Percentiles rank a stretch among this genome's conserved stretches.
phyloP scores from a whole-genome alignment of 2,888 invertebrate species.

The Therioaphis trifolii region DNA sequence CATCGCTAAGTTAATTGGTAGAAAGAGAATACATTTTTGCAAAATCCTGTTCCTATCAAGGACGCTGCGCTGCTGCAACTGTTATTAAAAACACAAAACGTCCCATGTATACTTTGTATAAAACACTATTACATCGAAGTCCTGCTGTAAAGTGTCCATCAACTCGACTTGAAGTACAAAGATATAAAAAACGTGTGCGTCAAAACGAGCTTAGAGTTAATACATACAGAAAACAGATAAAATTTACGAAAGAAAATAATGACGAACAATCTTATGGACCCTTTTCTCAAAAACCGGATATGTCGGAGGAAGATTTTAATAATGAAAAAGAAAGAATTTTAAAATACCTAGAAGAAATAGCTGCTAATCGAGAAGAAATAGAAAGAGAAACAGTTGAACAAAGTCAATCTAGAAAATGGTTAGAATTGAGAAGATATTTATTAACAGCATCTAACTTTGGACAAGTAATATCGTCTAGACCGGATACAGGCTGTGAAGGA shows the following conservation, averaged over 20 bases:
- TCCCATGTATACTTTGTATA: no score
- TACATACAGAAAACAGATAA: not conserved
- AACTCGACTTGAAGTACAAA: conserved; percentile 23
- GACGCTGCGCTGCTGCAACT: no score
- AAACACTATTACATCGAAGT: conserved; percentile 21
- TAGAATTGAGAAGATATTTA: conserved; percentile 1
- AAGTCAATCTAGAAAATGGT: not conserved
- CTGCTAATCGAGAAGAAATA: not conserved
- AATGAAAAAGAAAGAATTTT: not conserved
- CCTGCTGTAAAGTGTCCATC: conserved; percentile 5
- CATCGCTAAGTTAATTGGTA: no score
- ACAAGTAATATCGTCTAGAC: not conserved
- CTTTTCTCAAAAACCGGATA: conserved; percentile 9
- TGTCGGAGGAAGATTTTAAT: not conserved
- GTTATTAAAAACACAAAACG: no score
- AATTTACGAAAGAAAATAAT: not conserved
- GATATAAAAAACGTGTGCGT: not conserved
- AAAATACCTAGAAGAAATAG: not conserved
- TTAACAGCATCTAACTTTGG: conserved; percentile 2
- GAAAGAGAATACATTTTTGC: no score
- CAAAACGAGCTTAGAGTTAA: not conserved
- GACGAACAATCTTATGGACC: not conserved
- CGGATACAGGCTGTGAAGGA: not conserved
- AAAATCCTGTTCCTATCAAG: no score
- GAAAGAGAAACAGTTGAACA: conserved; percentile 16